phyloP scores from a whole-genome alignment of 2,797 vertebrate genomes.

The Scolopax rusticola region DNA sequence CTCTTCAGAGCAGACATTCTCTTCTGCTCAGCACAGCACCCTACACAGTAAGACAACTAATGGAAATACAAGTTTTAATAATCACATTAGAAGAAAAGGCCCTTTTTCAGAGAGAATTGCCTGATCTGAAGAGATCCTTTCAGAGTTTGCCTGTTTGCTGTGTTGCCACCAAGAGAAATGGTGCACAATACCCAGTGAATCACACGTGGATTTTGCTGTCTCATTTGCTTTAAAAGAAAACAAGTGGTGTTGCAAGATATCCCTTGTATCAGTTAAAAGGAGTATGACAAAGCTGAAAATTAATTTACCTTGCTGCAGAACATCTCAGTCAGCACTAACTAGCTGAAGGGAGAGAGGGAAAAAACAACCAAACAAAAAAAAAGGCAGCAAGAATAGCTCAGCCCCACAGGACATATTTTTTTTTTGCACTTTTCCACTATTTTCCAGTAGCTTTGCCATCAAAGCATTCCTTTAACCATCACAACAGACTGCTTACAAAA shows the following conservation, averaged over 20 bases:
- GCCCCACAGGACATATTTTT: background rate
- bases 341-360: background rate
- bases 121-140: background rate
- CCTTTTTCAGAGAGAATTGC: background rate
- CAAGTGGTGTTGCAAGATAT: background rate
- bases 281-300: background rate
- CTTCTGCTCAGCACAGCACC: background rate
- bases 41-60: background rate
- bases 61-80: background rate
- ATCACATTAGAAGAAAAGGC: background rate
- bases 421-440: slow-evolving; percentile 5
- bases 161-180: background rate
- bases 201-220: rapidly evolving
- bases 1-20: rapidly evolving
- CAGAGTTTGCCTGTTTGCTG: background rate
- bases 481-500: slow-evolving; percentile 30
- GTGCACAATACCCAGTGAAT: background rate
- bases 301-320: slow-evolving; percentile 20
- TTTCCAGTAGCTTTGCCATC: slow-evolving; percentile 50
- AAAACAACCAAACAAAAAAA: background rate
- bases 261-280: background rate
- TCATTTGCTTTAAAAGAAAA: background rate
- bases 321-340: background rate
- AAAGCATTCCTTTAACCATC: slow-evolving; percentile 32
- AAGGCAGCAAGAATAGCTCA: background rate